Evolutionary conservation across 2,888 invertebrate genomes (phyloP).

Genomic region (Hirtodrosophila cameraria): DNA sequence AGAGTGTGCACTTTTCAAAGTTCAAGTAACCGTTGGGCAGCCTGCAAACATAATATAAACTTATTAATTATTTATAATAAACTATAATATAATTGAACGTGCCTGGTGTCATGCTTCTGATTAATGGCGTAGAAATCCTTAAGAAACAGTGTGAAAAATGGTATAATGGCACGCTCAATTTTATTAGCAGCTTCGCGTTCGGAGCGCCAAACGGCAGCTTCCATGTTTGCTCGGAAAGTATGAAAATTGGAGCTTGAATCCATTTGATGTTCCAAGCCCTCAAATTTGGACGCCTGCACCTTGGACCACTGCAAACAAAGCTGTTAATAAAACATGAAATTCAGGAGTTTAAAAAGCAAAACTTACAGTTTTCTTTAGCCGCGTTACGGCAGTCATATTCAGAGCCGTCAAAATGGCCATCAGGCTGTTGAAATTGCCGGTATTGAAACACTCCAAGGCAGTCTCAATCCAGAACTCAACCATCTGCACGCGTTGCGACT

Average conservation of each 20-base stretch:
- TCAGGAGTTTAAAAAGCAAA: background rate
- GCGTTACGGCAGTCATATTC: conserved; percentile 95
- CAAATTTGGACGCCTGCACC: conserved; percentile 92
- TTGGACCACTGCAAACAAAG: conserved; percentile 90
- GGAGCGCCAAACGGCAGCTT: conserved; percentile 92
- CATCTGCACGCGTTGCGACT: conserved; percentile 94
- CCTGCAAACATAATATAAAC: conserved; percentile 82
- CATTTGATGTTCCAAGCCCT: conserved; percentile 93
- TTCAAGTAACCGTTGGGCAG: conserved; percentile 93
- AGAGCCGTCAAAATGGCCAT: conserved; percentile 98
- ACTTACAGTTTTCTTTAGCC: conserved; percentile 96
- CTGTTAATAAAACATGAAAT: background rate
- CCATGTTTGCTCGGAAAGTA: conserved; percentile 92
- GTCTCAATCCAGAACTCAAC: conserved; percentile 98
- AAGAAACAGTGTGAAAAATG: conserved; percentile 93
- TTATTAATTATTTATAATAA: background rate
- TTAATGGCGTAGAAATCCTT: conserved; percentile 93
- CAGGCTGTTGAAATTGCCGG: conserved; percentile 98
- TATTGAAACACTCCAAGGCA: conserved; percentile 97
- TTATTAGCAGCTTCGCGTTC: conserved; percentile 88
- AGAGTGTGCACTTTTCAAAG: conserved; percentile 95
- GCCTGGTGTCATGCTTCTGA: conserved; percentile 91
- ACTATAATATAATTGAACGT: conserved; percentile 64
- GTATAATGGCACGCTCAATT: conserved; percentile 92
- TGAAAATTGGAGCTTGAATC: conserved; percentile 93